A percentile compares a stretch with the other conserved stretches of the same genome.
These are phyloP conservation scores for Nasonia vitripennis DNA, from an alignment of 1,140 invertebrate species.

Conservation along the genomic window DNA sequence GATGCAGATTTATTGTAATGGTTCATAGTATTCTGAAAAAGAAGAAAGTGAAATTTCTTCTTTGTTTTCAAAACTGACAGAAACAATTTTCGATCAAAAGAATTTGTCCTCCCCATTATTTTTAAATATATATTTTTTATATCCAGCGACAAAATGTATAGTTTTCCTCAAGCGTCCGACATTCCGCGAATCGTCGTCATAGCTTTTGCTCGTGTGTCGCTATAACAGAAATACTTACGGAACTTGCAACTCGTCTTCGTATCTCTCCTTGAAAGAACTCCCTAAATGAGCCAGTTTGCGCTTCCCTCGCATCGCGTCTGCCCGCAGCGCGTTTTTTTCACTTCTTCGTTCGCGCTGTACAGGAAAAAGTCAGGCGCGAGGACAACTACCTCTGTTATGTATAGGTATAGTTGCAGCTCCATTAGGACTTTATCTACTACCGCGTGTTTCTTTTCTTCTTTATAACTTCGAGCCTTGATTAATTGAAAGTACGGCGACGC, in stretches of 20 bases:
- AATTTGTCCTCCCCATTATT: too few species aligned
- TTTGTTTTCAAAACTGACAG: too few species aligned
- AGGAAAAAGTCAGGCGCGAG: neutral
- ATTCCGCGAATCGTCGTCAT: neutral
- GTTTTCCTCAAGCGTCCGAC: neutral
- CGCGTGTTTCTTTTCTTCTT: neutral
- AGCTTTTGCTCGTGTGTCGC: neutral
- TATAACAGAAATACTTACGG: neutral
- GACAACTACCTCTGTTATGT: neutral
- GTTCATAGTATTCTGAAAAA: too few species aligned
- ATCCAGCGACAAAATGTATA: too few species aligned
- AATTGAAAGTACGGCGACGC: neutral
- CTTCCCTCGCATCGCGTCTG: constrained; percentile 7
- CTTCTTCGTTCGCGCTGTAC: neutral
- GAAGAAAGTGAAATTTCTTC: too few species aligned
- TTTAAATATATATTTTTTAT: too few species aligned
- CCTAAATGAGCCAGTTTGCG: constrained; percentile 16
- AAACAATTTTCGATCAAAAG: too few species aligned
- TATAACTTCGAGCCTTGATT: neutral
- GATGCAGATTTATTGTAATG: neutral
- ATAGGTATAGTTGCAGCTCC: neutral
- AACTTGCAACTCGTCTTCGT: neutral
- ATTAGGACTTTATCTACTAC: constrained; percentile 15
- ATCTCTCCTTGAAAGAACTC: neutral
- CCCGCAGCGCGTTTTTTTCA: constrained; percentile 20